Base-by-base conservation (phyloP, 2,113 vertebrate genomes). In the Vireo altiloquus region DNA sequence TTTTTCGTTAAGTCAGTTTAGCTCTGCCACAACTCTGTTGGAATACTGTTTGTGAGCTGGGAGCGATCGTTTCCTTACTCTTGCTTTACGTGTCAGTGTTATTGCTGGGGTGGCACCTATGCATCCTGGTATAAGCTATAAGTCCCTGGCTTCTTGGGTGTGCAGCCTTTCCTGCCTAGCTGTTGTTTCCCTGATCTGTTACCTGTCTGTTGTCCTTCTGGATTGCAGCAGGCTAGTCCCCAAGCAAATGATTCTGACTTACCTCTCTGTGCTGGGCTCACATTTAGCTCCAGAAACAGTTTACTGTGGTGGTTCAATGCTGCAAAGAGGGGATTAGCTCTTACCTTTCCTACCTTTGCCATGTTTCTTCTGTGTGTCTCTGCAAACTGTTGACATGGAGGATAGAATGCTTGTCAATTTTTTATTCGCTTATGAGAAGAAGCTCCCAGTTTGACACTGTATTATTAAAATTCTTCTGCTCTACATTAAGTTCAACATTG, bases 11-110 rank as follows among this genome's bases (percentile, higher is more conserved):
- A 78, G 27, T 31, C 52, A 49, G 80, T 91, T 89, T 68, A 85
- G 53, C 53, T 68, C 49, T 79, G 49, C 37, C 19, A 8, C 13
- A 15, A 30, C 59, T 75, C 72, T 84, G 56, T 82, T 92, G 15
- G 52, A n/a, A n/a, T 44, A 30, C 21, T 52, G 40, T 44, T 15
- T 63, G 24, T 39, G 52, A 91, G 39, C 42, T 84, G 22, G 39
- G 47, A 54, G 27, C 24, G 52, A 24, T 30, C 13, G 3, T 77
- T 77, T 80, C 49, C 65, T 83, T 66, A 47, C 52, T 66, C 3
- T 49, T 46, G 7, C 23, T 91, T 78, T 84, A 24, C 0, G 0
- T 47, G 47, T 47, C 2, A 0, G 6, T 77, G 65, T 89, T 59
- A 42, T 50, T 57, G 24, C 54, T 66, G 47, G 31, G 23, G 9